Evolutionary conservation across 2,113 vertebrate species (phyloP).

Genomic region (Neofelis nebulosa): DNA sequence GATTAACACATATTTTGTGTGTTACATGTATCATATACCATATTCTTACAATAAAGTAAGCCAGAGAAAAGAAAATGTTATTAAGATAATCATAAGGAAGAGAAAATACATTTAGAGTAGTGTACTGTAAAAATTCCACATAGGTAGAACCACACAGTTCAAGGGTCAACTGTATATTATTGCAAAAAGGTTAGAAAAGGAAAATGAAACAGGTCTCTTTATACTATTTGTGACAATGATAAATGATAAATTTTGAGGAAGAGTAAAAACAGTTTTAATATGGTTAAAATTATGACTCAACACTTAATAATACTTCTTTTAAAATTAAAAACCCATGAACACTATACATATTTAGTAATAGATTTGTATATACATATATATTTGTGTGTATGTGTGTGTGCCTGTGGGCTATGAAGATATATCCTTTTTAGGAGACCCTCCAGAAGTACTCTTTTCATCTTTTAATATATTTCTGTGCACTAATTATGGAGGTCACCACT

Average conservation of each 20-base stretch:
- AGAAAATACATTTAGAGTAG: neutral
- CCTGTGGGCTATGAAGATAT: neutral
- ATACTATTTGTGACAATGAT: neutral
- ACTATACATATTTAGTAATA: neutral
- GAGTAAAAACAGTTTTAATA: neutral
- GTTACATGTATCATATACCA: neutral
- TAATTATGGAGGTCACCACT: neutral
- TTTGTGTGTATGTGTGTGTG: rapidly evolving
- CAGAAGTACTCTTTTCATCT: neutral
- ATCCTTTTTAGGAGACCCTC: neutral
- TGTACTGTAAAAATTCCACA: neutral
- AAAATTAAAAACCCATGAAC: neutral
- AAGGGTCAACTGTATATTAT: neutral
- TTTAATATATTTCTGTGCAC: neutral
- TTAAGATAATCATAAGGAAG: neutral
- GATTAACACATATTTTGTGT: neutral
- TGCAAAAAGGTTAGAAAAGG: neutral
- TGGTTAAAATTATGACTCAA: neutral
- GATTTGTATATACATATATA: neutral
- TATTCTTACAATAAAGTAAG: neutral
- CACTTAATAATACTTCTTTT: neutral
- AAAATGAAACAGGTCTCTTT: neutral
- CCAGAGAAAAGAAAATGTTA: neutral
- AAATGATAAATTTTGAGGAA: neutral
- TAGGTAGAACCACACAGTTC: neutral